A percentile compares a stretch with the other conserved stretches of the same genome.
Conservation (phyloP, 2,888 invertebrate genomes). For the Polietes domitor region DNA sequence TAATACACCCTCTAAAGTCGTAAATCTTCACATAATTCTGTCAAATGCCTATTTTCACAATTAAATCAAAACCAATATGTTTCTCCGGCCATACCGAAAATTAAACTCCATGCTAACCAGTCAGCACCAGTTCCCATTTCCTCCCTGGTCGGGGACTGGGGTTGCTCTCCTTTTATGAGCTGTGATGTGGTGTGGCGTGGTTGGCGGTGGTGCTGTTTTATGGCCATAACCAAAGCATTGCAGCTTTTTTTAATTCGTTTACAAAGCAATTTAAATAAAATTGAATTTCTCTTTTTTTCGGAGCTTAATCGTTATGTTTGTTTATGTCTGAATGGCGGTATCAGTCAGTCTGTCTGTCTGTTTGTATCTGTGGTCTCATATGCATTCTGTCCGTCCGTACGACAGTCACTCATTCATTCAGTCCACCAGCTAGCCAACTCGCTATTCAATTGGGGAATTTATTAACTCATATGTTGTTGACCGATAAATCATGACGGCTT, state of each 20-base stretch:
- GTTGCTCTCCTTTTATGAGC: slow-evolving; percentile 35
- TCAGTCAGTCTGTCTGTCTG: background rate
- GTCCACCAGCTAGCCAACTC: slow-evolving; percentile 24
- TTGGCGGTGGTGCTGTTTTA: no score
- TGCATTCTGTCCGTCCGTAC: slow-evolving; percentile 11
- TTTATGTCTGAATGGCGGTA: slow-evolving; percentile 3
- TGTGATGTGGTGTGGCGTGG: no score
- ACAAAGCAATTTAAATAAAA: slow-evolving; percentile 45
- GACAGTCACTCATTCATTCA: slow-evolving; percentile 22
- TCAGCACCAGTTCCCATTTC: background rate
- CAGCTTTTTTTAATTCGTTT: slow-evolving; percentile 28
- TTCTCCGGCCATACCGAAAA: background rate
- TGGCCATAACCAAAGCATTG: slow-evolving; percentile 25
- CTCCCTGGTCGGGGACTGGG: background rate
- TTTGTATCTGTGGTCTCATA: slow-evolving; percentile 32
- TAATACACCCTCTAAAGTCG: background rate
- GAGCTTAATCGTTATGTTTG: slow-evolving; percentile 4
- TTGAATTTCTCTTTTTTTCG: slow-evolving; percentile 27
- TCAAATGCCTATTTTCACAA: slow-evolving; percentile 57
- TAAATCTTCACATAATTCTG: slow-evolving; percentile 53
- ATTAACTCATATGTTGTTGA: slow-evolving; percentile 60
- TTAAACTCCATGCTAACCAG: background rate
- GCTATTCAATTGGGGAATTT: slow-evolving; percentile 32
- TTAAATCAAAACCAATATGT: slow-evolving; percentile 42
- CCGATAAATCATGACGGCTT: slow-evolving; percentile 66